Evolutionary conservation across 2,797 vertebrate species (phyloP).

Genomic region (Muraenolepis orangiensis): DNA sequence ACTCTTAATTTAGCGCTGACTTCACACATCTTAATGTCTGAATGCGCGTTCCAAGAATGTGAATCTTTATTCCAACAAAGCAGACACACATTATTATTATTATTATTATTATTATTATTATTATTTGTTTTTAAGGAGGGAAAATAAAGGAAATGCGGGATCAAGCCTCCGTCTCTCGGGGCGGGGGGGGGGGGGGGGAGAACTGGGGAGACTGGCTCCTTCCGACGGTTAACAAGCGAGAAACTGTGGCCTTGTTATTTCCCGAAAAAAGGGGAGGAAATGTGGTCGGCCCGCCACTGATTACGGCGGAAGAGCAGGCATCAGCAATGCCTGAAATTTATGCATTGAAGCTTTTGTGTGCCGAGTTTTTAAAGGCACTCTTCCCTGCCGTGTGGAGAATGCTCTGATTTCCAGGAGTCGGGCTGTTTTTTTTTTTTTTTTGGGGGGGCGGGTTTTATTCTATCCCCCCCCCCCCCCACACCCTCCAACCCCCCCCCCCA

Average conservation of each 20-base stretch:
- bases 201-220: slow-evolving; percentile 30
- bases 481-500: too few species aligned
- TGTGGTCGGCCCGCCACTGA: slow-evolving; percentile 71
- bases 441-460: slow-evolving; percentile 67
- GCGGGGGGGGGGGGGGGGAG: too few species aligned
- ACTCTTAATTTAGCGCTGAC: background rate
- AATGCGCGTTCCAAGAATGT: background rate
- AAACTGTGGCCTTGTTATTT: slow-evolving; percentile 52
- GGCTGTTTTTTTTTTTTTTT: slow-evolving; percentile 58
- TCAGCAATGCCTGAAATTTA: slow-evolving; percentile 84
- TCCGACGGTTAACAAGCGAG: slow-evolving; percentile 47
- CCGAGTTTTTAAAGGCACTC: slow-evolving; percentile 75
- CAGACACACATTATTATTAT: too few species aligned
- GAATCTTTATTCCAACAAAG: background rate
- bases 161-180: slow-evolving; percentile 21
- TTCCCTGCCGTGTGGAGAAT: slow-evolving; percentile 82
- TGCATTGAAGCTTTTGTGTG: slow-evolving; percentile 80
- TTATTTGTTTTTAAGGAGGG: background rate
- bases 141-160: background rate
- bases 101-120: too few species aligned
- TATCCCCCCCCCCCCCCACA: too few species aligned
- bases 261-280: slow-evolving; percentile 63
- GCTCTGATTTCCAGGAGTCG: slow-evolving; percentile 75
- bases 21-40: background rate
- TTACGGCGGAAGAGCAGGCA: slow-evolving; percentile 79